Evolutionary conservation across 2,797 vertebrate genomes (phyloP).

Genomic region (Danionella dracula): DNA sequence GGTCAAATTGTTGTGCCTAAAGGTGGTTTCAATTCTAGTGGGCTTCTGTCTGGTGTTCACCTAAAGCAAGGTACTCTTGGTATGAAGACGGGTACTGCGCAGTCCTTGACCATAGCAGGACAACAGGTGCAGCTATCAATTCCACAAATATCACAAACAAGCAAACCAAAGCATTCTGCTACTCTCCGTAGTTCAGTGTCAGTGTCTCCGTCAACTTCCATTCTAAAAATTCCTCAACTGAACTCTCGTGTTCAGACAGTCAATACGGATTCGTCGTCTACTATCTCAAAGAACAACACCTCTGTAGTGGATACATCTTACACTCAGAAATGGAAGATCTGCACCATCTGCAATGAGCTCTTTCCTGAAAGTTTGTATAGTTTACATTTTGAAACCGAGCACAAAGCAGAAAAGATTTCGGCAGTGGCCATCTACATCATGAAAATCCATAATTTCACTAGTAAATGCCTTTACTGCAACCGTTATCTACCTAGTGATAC

Average conservation of each 20-base stretch:
- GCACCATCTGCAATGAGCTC: conserved; percentile 98
- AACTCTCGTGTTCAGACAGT: conserved; percentile 83
- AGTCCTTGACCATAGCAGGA: conserved; percentile 70
- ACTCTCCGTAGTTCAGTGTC: conserved; percentile 76
- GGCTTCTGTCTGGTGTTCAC: conserved; percentile 80
- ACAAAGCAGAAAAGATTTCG: conserved; percentile 97
- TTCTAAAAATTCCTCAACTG: conserved; percentile 79
- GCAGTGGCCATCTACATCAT: conserved; percentile 98
- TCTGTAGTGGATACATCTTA: conserved; percentile 85
- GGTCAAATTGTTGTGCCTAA: conserved; percentile 84
- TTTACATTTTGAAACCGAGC: conserved; percentile 96
- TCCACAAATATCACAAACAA: conserved; percentile 84
- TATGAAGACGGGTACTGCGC: conserved; percentile 75
- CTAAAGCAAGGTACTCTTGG: conserved; percentile 81
- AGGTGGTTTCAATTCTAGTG: conserved; percentile 76
- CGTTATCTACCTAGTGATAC: conserved; percentile 97
- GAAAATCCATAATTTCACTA: conserved; percentile 99
- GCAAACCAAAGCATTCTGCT: conserved; percentile 82
- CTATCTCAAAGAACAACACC: conserved; percentile 73
- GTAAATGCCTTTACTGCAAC: conserved; percentile 99
- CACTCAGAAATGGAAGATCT: conserved; percentile 99
- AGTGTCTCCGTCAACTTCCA: conserved; percentile 68
- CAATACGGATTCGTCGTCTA: conserved; percentile 69
- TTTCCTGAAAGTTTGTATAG: conserved; percentile 98
- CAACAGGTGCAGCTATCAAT: conserved; percentile 85